A percentile compares a stretch with the other conserved stretches of the same genome.
phyloP scores from a whole-genome alignment of 2,113 vertebrate species.

The Malurus alboscapulatus region DNA sequence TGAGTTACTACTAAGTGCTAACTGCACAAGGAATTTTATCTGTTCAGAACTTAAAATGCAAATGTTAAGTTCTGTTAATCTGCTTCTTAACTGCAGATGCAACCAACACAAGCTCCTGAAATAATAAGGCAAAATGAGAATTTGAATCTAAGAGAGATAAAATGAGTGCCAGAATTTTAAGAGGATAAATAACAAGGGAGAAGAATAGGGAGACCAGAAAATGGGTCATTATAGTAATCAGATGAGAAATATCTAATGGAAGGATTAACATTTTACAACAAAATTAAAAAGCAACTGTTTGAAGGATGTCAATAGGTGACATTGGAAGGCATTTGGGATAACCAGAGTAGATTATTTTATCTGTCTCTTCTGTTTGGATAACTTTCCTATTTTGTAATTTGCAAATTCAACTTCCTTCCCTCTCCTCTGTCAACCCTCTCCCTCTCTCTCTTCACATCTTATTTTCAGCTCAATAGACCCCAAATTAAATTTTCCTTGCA shows the following conservation, averaged over 20 bases:
- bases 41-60: neutral
- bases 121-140: slow-evolving; percentile 30
- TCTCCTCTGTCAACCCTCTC: neutral
- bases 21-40: neutral
- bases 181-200: neutral
- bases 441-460: neutral
- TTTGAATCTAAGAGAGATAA: slow-evolving; percentile 4
- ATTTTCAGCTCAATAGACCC: neutral
- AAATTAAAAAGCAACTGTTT: neutral
- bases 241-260: slow-evolving; percentile 12
- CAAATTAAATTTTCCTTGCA: neutral
- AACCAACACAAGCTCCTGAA: neutral
- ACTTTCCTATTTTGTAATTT: neutral
- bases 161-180: slow-evolving; percentile 3
- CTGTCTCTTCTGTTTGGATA: neutral
- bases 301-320: neutral
- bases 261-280: neutral
- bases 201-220: slow-evolving; percentile 28
- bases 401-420: neutral
- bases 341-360: neutral
- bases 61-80: neutral
- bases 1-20: neutral
- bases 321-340: neutral
- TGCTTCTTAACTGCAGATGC: neutral
- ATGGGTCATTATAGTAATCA: slow-evolving; percentile 21